These are phyloP conservation scores for Apteryx mantelli DNA, from an alignment of 2,113 vertebrate genomes.

Conservation along the genomic window DNA sequence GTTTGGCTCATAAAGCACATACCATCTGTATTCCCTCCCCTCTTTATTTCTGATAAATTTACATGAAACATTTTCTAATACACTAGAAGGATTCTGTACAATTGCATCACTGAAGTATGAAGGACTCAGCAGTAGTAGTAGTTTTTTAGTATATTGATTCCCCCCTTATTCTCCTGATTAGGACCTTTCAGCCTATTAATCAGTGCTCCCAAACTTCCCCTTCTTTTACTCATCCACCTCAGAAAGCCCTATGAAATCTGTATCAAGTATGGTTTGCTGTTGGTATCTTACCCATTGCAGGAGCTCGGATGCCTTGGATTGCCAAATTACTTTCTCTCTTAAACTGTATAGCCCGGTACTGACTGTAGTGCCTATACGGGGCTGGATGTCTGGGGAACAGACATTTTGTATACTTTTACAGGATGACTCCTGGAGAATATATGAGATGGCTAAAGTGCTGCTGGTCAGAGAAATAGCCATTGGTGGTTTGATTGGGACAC, in stretches of 20 bases:
- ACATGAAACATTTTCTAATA: not conserved
- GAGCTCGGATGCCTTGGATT: not conserved
- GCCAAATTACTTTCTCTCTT: not conserved
- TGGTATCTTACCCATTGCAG: not conserved
- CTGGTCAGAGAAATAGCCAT: not conserved
- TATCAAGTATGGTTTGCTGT: not conserved
- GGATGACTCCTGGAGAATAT: not conserved
- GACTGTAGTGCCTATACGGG: not conserved
- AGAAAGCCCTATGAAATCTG: not conserved
- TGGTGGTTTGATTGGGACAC: not conserved
- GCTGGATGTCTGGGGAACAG: not conserved
- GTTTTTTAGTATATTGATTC: not conserved
- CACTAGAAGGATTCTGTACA: not conserved
- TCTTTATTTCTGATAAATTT: constrained; percentile 4
- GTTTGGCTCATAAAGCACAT: not conserved
- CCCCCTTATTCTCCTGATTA: not conserved
- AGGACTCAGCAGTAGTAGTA: not conserved
- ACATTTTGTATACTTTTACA: not conserved
- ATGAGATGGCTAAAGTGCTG: not conserved
- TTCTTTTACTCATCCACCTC: not conserved
- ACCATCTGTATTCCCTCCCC: not conserved
- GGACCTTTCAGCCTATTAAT: not conserved
- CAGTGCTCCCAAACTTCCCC: not conserved
- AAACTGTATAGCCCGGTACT: not conserved
- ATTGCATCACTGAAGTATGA: not conserved